Evolutionary conservation across 1,140 invertebrate species (phyloP).

Genomic region (Drosophila santomea): DNA sequence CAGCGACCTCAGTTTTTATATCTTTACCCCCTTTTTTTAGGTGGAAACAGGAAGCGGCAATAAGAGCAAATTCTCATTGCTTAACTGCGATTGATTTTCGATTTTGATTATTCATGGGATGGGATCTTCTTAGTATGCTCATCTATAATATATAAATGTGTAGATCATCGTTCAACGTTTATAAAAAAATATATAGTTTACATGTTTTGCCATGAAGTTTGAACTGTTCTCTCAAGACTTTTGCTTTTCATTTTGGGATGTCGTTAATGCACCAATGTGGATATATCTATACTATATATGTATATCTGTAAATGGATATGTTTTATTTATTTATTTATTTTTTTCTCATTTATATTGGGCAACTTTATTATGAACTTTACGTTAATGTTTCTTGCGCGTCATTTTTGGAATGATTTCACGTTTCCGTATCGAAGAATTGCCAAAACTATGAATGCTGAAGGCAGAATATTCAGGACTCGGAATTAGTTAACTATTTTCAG

Average conservation of each 20-base stretch:
- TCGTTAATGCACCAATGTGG: slow-evolving; percentile 26
- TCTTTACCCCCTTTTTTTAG: slow-evolving; percentile 7
- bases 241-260: slow-evolving; percentile 3
- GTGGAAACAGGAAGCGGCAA: slow-evolving; percentile 50
- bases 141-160: slow-evolving; percentile 31
- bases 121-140: slow-evolving; percentile 16
- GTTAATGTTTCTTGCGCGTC: not conserved
- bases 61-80: slow-evolving; percentile 31
- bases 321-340: not conserved
- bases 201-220: slow-evolving; percentile 27
- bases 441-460: slow-evolving; percentile 20
- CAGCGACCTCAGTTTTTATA: slow-evolving; percentile 6
- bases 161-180: slow-evolving; percentile 24
- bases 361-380: slow-evolving; percentile 7
- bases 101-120: slow-evolving; percentile 17
- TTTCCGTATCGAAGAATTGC: slow-evolving; percentile 3
- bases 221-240: slow-evolving; percentile 25
- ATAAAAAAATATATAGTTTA: slow-evolving; percentile 36
- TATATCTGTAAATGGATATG: slow-evolving; percentile 42
- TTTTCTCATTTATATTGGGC: not conserved
- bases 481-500: slow-evolving; percentile 4
- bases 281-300: slow-evolving; percentile 25
- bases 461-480: slow-evolving; percentile 26
- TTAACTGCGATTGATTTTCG: slow-evolving; percentile 22
- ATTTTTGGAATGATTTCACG: slow-evolving; percentile 28